These are phyloP conservation scores for Callipepla squamata DNA, from an alignment of 2,113 vertebrate genomes.

Conservation along the genomic window DNA sequence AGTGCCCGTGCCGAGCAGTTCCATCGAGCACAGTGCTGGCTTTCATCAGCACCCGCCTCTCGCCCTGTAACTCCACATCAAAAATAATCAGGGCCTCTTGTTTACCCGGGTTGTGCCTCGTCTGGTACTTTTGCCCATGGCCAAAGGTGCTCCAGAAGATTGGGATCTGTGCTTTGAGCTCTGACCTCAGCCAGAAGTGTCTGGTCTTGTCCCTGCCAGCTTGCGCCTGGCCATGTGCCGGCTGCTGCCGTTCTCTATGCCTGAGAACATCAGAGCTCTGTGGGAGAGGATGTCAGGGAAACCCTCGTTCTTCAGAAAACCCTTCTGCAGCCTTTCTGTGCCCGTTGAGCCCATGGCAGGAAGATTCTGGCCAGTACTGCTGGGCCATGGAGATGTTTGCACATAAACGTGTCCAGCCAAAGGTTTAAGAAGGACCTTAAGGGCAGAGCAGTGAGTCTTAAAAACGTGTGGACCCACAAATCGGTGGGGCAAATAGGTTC, in stretches of 20 bases:
- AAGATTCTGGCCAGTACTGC: rapidly evolving
- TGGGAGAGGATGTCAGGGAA: neutral
- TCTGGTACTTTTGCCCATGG: neutral
- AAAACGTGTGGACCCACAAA: neutral
- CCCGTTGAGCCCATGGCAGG: rapidly evolving
- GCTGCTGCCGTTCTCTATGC: neutral
- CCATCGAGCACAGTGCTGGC: rapidly evolving
- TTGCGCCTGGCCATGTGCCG: rapidly evolving
- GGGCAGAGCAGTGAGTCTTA: neutral
- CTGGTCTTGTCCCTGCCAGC: neutral
- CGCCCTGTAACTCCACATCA: neutral
- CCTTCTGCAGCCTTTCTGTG: neutral
- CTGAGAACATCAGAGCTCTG: neutral
- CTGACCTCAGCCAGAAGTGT: neutral
- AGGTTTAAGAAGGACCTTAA: neutral
- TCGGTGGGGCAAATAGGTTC: neutral
- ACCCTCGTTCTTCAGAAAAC: neutral
- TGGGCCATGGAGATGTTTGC: rapidly evolving
- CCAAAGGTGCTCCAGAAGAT: neutral
- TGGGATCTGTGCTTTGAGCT: neutral
- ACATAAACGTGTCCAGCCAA: rapidly evolving
- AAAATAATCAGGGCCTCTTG: neutral
- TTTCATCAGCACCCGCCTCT: neutral
- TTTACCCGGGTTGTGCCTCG: rapidly evolving
- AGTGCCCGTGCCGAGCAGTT: rapidly evolving